Base-by-base conservation (phyloP, 2,113 vertebrate genomes). In the Gymnogyps californianus region DNA sequence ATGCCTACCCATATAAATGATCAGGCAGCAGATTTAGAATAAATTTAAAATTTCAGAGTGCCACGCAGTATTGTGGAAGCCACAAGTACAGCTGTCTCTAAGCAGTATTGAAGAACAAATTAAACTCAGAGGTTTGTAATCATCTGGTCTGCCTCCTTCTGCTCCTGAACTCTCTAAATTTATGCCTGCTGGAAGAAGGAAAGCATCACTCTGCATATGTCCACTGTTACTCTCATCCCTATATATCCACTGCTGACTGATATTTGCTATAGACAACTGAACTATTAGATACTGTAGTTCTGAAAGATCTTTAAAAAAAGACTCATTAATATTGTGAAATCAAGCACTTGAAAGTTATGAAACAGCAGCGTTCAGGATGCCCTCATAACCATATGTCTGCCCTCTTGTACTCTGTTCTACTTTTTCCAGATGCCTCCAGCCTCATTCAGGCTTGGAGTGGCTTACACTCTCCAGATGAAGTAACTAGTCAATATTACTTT, bases 191-290 rank as follows among this genome's bases (percentile, higher is more conserved):
- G 42, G 42, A 42, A 62, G 70, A 62, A 64, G 26, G 59, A 54
- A 54, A 82, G 47, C 38, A 67, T 31, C 36, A 38, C 6, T 72
- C 36, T 52, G 34, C 36, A 10, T 47, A 8, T 13, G 38, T 11
- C 47, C 64, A 31, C 6, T 13, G 42, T 26, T 46, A 57, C 32
- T 51, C 29, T 42, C 25, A 71, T 20, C 29, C 25, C 21, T 57
- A 0, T 29, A 14, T 18, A 51, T 42, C 18, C 16, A 16, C 19
- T 64, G 12, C 67, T 47, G 40, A 17, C 61, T 2, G 2, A 38
- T 17, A 31, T 3, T 49, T 0, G 0, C 72, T 38, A 13, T 26
- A 58, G 25, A 36, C 6, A 29, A 71, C n/a, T 51, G 19, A 66
- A 49, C 20, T 42, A 57, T 64, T 4, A 19, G 28, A 40, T 19